A percentile compares a stretch with the other conserved stretches of the same genome.
These are phyloP conservation scores for Atta colombica DNA, from an alignment of 1,140 invertebrate species.

Conservation along the genomic window DNA sequence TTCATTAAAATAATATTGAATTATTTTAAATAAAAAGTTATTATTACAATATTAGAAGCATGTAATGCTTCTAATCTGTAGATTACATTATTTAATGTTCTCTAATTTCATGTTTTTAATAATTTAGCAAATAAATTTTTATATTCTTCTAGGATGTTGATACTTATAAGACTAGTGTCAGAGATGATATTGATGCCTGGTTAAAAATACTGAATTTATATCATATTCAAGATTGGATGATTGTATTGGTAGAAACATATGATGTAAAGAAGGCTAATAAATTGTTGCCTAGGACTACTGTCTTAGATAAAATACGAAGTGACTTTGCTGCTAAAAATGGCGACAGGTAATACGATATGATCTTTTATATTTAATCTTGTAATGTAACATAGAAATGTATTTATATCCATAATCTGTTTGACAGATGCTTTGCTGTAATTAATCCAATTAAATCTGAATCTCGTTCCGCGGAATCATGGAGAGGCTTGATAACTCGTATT, in stretches of 20 bases:
- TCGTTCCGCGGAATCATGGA: constrained; percentile 95
- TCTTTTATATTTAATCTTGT: constrained; percentile 28
- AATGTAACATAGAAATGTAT: background rate
- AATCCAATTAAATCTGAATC: constrained; percentile 96
- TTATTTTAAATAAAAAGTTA: background rate
- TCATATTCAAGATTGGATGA: constrained; percentile 96
- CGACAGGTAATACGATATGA: constrained; percentile 88
- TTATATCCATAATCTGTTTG: constrained; percentile 67
- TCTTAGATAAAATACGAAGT: constrained; percentile 97
- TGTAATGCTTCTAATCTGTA: too few relatives aligned
- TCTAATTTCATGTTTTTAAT: constrained; percentile 38
- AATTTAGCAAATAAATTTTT: background rate
- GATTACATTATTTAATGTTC: background rate
- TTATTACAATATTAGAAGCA: background rate
- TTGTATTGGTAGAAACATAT: constrained; percentile 96
- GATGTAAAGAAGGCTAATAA: constrained; percentile 97
- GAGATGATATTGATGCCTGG: constrained; percentile 96
- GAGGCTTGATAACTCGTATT: constrained; percentile 93
- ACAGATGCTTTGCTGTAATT: constrained; percentile 95
- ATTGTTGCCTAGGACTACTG: constrained; percentile 95
- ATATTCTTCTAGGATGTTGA: constrained; percentile 94
- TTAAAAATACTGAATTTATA: constrained; percentile 91
- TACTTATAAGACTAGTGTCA: constrained; percentile 93
- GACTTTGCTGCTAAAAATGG: constrained; percentile 97
- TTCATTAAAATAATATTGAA: too few relatives aligned